A percentile compares a stretch with the other conserved stretches of the same genome.
These are phyloP conservation scores for Litocranius walleri DNA, from an alignment of 2,113 vertebrate genomes.

Conservation along the genomic window DNA sequence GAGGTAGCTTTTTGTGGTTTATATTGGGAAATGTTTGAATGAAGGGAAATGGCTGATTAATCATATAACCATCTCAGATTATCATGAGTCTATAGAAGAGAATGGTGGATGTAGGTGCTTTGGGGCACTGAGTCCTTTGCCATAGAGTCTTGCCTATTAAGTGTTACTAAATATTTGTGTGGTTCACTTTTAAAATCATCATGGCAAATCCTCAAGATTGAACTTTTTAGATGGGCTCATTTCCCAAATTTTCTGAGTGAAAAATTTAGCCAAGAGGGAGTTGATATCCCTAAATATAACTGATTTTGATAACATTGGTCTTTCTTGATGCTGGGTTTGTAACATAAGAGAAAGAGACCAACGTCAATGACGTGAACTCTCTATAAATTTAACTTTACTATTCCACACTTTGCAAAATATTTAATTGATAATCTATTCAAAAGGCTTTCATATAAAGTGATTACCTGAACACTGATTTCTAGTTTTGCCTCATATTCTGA, in stretches of 20 bases:
- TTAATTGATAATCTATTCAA: not conserved
- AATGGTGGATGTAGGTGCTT: not conserved
- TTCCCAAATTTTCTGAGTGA: not conserved
- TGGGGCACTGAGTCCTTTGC: not conserved
- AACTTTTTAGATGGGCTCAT: not conserved
- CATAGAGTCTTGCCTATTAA: not conserved
- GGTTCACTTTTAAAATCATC: not conserved
- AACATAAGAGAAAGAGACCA: not conserved
- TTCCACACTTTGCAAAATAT: not conserved
- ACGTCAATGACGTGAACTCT: not conserved
- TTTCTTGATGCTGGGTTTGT: not conserved
- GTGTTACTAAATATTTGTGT: not conserved
- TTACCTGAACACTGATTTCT: not conserved
- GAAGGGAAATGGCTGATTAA: not conserved
- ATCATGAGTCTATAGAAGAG: not conserved
- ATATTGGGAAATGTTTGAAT: not conserved
- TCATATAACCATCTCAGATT: not conserved
- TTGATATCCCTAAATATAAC: not conserved
- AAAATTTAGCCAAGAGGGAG: not conserved
- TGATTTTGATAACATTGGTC: not conserved
- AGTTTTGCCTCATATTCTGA: not conserved
- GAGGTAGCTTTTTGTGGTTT: not conserved
- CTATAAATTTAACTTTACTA: not conserved
- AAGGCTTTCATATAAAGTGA: not conserved
- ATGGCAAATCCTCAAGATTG: not conserved